These are phyloP conservation scores for Cliona cf. orientalis DNA, from an alignment of 37 sponge, comb jelly and placozoan genomes.

Conservation along the genomic window DNA sequence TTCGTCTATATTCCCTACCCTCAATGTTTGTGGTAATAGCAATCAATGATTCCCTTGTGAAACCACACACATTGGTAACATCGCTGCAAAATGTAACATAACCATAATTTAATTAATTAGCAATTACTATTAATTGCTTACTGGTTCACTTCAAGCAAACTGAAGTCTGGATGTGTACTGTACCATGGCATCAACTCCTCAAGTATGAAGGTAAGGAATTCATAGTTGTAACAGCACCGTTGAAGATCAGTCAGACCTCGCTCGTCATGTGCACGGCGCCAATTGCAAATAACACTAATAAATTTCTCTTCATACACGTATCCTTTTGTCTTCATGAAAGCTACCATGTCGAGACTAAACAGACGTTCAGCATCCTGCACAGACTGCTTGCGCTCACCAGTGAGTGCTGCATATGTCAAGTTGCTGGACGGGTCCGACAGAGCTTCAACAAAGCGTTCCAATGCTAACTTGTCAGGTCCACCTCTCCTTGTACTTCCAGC, in stretches of 20 bases:
- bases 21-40: constrained; percentile 42
- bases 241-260: constrained; percentile 27
- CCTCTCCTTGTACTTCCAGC: not conserved
- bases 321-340: constrained; percentile 30
- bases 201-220: constrained; percentile 18
- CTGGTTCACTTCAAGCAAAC: constrained; percentile 30
- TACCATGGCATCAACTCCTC: constrained; percentile 51
- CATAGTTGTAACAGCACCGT: constrained; percentile 22
- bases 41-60: constrained; percentile 29
- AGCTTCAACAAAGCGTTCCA: constrained; percentile 39
- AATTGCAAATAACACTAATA: constrained; percentile 20
- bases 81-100: constrained; percentile 13
- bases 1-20: constrained; percentile 10
- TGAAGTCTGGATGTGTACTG: constrained; percentile 13
- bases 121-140: not conserved
- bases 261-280: constrained; percentile 42
- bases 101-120: not conserved
- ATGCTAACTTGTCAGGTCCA: constrained; percentile 12
- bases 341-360: constrained; percentile 23
- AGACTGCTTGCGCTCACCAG: constrained; percentile 39
- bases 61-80: constrained; percentile 7
- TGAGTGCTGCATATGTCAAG: constrained; percentile 40
- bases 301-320: constrained; percentile 29
- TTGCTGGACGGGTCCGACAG: constrained; percentile 15
- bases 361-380: constrained; percentile 34